Base-by-base conservation (phyloP, 1,140 invertebrate genomes). In the Phenacoccus solenopsis region DNA sequence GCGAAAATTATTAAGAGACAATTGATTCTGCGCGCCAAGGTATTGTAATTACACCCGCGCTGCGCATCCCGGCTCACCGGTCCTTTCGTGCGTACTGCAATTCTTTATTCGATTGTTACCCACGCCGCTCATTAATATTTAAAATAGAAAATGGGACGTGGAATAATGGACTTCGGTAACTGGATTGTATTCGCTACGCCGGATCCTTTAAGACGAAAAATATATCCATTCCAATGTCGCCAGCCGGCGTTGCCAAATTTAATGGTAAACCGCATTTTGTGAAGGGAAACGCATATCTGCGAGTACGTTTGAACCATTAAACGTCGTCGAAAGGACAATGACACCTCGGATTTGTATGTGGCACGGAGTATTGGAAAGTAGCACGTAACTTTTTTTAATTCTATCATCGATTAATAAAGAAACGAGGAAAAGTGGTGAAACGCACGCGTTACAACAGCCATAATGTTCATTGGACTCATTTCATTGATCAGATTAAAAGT, bases 71-170 rank as follows among this genome's bases (percentile, higher is more conserved):
- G 20, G 20, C 20, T 49, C 20, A 49, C 38, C 38, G 38, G 38
- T 49, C 38, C 38, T 49, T 49, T 49, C 38, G 38, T 16, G 38
- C 20, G 13, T 49, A 49, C 38, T 49, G 38, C 38, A 49, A 49
- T 49, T 49, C 38, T 49, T 49, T 49, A 49, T 49, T 24, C 21
- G 4, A 64, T 64, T 64, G 20, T 64, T 64, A 64, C 59, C 59
- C 59, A 64, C 59, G 59, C 4, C 25, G 59, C 59, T 64, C 59
- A 64, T 64, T 64, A 64, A 64, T 64, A 27, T 27, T 49, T 49
- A 49, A 49, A 49, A 49, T 49, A 49, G 38, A 49, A 49, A 49
- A 49, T 49, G 38, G 38, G 38, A 49, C 38, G 38, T 49, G 38
- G 30, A 32, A 32, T 32, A 32, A 13, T 49, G 16, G 38, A 49